These are phyloP conservation scores for Prionace glauca DNA, from an alignment of 2,797 vertebrate species.

Conservation along the genomic window DNA sequence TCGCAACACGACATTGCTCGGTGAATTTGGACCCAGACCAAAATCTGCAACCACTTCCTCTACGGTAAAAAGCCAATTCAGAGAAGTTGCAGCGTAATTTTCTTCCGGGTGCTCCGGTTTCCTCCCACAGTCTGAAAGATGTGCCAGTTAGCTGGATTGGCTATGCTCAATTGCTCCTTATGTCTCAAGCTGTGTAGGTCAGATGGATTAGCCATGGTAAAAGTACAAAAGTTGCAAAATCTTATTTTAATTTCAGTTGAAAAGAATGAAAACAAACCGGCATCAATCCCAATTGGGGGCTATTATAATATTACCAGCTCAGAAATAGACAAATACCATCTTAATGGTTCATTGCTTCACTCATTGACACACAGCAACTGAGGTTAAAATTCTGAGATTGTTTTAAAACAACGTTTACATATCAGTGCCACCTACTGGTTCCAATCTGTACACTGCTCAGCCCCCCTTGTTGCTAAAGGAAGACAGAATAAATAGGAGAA, in stretches of 20 bases:
- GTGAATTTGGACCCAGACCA: too few species aligned
- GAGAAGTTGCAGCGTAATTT: neutral
- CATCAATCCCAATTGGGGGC: neutral
- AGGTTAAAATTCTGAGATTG: neutral
- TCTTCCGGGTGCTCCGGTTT: too few species aligned
- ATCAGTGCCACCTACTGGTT: constrained; percentile 6
- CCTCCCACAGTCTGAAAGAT: too few species aligned
- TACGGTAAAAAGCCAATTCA: neutral
- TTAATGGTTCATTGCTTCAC: neutral
- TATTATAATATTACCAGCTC: neutral
- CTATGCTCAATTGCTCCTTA: too few species aligned
- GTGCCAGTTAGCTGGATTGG: too few species aligned
- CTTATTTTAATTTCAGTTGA: neutral
- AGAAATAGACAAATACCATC: neutral
- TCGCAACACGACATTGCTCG: too few species aligned
- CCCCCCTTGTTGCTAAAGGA: neutral
- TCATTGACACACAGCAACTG: neutral
- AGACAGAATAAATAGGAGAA: neutral
- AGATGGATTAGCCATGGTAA: too few species aligned
- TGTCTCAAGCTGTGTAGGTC: too few species aligned
- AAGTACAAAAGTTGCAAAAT: neutral
- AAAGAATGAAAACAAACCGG: neutral
- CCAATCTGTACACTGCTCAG: neutral
- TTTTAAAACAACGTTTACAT: neutral
- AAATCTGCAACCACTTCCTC: neutral